These are phyloP conservation scores for Amiota minor DNA, from an alignment of 2,888 invertebrate genomes.

Conservation along the genomic window DNA sequence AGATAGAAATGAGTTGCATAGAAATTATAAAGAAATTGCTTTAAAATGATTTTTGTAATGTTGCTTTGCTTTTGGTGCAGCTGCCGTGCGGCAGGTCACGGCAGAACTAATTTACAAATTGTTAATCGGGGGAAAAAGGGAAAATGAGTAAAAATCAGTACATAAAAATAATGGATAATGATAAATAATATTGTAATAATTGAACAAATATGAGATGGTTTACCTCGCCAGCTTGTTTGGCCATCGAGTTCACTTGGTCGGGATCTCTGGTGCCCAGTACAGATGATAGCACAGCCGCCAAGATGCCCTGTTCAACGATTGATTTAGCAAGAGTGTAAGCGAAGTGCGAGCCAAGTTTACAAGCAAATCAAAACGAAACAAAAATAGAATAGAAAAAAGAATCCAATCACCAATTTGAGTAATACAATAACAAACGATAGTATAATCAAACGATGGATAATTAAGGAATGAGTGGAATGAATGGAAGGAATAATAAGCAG, in stretches of 20 bases:
- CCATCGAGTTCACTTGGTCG: slow-evolving; percentile 93
- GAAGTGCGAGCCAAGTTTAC: slow-evolving; percentile 51
- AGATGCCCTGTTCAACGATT: slow-evolving; percentile 83
- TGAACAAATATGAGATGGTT: slow-evolving; percentile 70
- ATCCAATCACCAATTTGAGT: slow-evolving; percentile 39
- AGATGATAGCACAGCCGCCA: slow-evolving; percentile 92
- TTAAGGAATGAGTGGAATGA: not conserved
- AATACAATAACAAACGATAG: not conserved
- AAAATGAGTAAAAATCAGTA: slow-evolving; percentile 6
- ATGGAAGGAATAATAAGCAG: not conserved
- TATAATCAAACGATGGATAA: not conserved
- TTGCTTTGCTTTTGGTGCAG: slow-evolving; percentile 26
- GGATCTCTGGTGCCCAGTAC: slow-evolving; percentile 93
- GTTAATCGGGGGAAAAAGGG: slow-evolving; percentile 10
- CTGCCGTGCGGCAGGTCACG: slow-evolving; percentile 25
- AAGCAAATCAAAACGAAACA: slow-evolving; percentile 32
- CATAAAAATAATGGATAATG: slow-evolving; percentile 39
- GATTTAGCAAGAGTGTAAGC: slow-evolving; percentile 72
- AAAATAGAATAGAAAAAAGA: slow-evolving; percentile 41
- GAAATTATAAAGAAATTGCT: slow-evolving; percentile 24
- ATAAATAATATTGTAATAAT: not conserved
- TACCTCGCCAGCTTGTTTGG: slow-evolving; percentile 96
- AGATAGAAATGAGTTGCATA: slow-evolving; percentile 30
- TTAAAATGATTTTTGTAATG: not conserved
- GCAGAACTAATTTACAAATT: slow-evolving; percentile 14